Base-by-base conservation (phyloP, 2,797 vertebrate species). In the Margarornis squamiger region DNA sequence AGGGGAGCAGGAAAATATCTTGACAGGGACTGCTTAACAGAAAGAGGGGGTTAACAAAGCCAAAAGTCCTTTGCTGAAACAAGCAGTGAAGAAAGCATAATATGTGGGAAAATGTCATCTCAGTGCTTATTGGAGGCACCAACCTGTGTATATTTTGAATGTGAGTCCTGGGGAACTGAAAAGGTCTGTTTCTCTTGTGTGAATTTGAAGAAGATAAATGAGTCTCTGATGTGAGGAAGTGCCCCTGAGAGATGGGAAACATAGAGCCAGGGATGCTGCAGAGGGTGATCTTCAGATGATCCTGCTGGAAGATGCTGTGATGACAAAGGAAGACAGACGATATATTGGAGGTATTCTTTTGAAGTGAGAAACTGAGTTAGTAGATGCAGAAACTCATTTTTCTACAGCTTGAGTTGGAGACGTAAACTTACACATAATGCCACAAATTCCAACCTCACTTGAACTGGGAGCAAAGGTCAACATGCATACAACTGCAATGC, bases 401-500 rank as follows among this genome's bases (percentile, higher is more conserved):
- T 73, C 46, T 86, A 15, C 58, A 67, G 51, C 38, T 78, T 74
- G 54, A 80, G 11, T n/a, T 81, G 66, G 58, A 81, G 62, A 55
- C 46, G 13, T 55, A 58, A 55, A 29, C 26, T 67, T 82, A 39
- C 0, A 51, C 67, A 19, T 32, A 80, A 65, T 41, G 66, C 81
- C 79, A 73, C 22, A 62, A 38, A 84, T 90, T 94, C 43, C 58
- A 52, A 27, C 51, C 39, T 96, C 18, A 21, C 65, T 88, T 72
- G 72, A 83, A 43, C 74, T 76, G 86, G 48, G 51, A 87, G 48
- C 38, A 75, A 71, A 92, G 73, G 49, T 84, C 79, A 86, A 14
- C 23, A 19, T 27, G 24, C 22, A 19, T 75, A 71, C 34, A 61
- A 2, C 19, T 3, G 1, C 0, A 0, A 17, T 55, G 45, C 32